Evolutionary conservation across 1,140 invertebrate species (phyloP).

Genomic region (Diorhabda sublineata): DNA sequence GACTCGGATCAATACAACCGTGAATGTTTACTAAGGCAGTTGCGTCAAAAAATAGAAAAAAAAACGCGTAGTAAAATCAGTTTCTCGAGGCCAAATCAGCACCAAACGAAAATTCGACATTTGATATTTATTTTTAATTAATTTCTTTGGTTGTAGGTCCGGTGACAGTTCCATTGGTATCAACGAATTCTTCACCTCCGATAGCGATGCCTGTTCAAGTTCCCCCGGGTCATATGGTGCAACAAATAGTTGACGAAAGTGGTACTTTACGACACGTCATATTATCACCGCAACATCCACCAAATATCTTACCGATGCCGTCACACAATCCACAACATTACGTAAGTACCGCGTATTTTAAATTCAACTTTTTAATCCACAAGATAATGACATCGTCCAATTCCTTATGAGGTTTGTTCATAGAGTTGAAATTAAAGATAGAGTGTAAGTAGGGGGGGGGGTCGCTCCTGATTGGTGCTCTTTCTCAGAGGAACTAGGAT

Average conservation of each 20-base stretch:
- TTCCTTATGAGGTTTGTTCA: not conserved
- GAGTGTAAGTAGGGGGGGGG: not conserved
- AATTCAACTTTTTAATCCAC: no score
- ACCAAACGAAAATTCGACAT: no score
- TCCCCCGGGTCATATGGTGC: constrained; percentile 82
- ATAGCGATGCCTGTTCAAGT: constrained; percentile 84
- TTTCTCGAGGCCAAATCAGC: no score
- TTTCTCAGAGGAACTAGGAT: no score
- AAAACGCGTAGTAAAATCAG: no score
- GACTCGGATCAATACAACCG: no score
- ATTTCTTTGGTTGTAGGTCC: constrained; percentile 51
- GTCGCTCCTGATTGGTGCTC: not conserved
- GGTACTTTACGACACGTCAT: constrained; percentile 82
- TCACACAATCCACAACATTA: constrained; percentile 54
- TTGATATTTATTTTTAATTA: no score
- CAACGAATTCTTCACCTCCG: constrained; percentile 69
- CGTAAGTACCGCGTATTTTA: constrained; percentile 50
- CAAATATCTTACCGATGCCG: constrained; percentile 42
- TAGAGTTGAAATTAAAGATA: no score
- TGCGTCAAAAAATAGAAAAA: no score
- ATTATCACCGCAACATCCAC: constrained; percentile 66
- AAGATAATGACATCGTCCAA: not conserved
- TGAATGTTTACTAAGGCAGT: no score
- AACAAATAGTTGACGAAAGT: constrained; percentile 85
- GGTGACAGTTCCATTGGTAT: constrained; percentile 80